Percentiles rank a stretch among this genome's conserved stretches.
Conservation (phyloP, 2,888 invertebrate species). For the Carterocephalus palaemon region DNA sequence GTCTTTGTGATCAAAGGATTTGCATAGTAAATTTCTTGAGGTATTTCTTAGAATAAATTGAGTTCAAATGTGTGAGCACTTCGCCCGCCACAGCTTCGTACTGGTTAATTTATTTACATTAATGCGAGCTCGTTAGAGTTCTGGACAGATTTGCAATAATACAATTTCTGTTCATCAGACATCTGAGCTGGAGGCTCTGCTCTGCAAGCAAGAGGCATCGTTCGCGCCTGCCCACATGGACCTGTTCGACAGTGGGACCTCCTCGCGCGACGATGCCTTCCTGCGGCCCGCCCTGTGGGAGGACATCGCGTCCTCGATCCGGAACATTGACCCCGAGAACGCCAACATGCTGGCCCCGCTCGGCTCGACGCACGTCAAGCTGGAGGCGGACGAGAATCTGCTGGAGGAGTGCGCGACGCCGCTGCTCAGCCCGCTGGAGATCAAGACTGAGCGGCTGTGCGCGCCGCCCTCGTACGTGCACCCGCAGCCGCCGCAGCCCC, state of each 20-base stretch:
- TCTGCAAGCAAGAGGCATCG: slow-evolving; percentile 85
- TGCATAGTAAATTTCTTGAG: slow-evolving; percentile 38
- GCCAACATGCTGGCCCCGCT: slow-evolving; percentile 89
- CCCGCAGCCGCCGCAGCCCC: slow-evolving; percentile 41
- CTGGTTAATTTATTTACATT: slow-evolving; percentile 21
- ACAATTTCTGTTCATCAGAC: slow-evolving; percentile 74
- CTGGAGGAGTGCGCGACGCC: slow-evolving; percentile 83
- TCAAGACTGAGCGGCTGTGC: slow-evolving; percentile 86
- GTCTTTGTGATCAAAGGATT: slow-evolving; percentile 38
- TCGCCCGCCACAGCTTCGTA: slow-evolving; percentile 40
- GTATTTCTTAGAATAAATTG: slow-evolving; percentile 35
- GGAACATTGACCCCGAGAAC: slow-evolving; percentile 93
- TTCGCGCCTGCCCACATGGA: slow-evolving; percentile 81
- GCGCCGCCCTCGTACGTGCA: slow-evolving; percentile 75
- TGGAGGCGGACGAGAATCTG: slow-evolving; percentile 83
- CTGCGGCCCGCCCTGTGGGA: slow-evolving; percentile 94
- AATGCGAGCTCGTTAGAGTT: no score
- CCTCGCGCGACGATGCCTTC: slow-evolving; percentile 89
- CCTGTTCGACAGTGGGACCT: slow-evolving; percentile 75
- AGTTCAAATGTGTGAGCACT: slow-evolving; percentile 30
- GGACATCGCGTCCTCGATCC: slow-evolving; percentile 93
- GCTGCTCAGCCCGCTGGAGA: slow-evolving; percentile 87
- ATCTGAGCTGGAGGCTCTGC: slow-evolving; percentile 88
- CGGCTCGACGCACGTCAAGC: slow-evolving; percentile 84
- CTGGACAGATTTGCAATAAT: no score